Base-by-base conservation (phyloP, 92 coral and sea anemone species). In the Epizoanthus fatuus region DNA sequence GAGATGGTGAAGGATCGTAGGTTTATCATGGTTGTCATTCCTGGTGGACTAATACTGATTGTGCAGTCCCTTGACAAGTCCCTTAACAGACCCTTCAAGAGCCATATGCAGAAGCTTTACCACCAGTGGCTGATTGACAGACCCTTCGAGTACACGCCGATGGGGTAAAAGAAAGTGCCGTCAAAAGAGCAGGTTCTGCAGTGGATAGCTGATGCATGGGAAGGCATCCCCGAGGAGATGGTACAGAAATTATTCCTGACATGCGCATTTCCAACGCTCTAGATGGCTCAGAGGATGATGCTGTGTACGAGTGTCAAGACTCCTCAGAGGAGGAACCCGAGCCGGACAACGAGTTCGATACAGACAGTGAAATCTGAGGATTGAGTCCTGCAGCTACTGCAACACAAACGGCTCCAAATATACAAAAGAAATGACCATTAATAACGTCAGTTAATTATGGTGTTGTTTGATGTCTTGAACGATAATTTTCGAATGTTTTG, bases 341-440 rank as follows among this genome's bases (percentile, higher is more conserved):
- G 6, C 4, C 1, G 4, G 45, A 40, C 45, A 40, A 40, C 45
- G 45, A 40, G 45, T 40, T 40, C 6, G 1, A 40, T 40, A 1
- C 45, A 3, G 45, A 40, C 45, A 40, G 45, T 5, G 45, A 22
- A 22, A 40, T 40, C 45, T 40, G 45, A 40, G 4, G 45, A 40
- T 40, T 40, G 45, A 40, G 45, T 40, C 45, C 45, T 0, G 45
- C 45, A 3, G 45, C 4, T 40, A 40, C 6, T 40, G 6, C 45
- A 40, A 40, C 4, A 40, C 4, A 62, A 86, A 54, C 95, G 95
- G 95, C 95, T 91, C 92, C 94, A 91, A 72, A 64, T 83, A 53
- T 57, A 25, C 69, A 63, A 63, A 63, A 63, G 69, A 63, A 63
- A 8, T 63, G 69, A 38, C 40, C 69, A 22, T 40, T 5, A 40